phyloP scores from a whole-genome alignment of 2,113 vertebrate genomes.

The Siniperca knerii region DNA sequence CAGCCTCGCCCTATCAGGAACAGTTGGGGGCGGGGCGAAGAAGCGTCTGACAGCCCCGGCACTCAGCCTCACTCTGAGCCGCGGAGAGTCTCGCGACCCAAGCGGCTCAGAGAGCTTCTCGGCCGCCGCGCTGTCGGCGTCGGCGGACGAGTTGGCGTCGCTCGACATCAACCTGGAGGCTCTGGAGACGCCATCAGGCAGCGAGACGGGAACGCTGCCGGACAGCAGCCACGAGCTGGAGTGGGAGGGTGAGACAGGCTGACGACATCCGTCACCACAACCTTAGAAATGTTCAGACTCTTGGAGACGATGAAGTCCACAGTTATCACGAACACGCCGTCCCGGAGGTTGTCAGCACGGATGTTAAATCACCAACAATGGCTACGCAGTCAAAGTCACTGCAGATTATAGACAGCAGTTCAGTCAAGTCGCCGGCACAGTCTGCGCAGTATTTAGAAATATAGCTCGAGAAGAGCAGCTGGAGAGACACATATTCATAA shows the following conservation, averaged over 20 bases:
- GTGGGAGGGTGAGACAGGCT: constrained; percentile 84
- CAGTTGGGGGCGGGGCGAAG: constrained; percentile 72
- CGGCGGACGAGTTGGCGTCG: constrained; percentile 73
- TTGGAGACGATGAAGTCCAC: too few relatives aligned
- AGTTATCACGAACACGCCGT: too few relatives aligned
- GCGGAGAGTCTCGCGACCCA: constrained; percentile 29
- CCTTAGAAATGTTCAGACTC: too few relatives aligned
- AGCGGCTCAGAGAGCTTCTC: constrained; percentile 60
- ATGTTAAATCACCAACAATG: too few relatives aligned
- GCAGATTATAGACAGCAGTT: too few relatives aligned
- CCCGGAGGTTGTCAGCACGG: too few relatives aligned
- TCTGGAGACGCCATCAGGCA: constrained; percentile 88
- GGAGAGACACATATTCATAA: too few relatives aligned
- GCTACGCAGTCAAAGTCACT: too few relatives aligned
- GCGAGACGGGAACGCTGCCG: constrained; percentile 84
- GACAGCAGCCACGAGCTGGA: constrained; percentile 84
- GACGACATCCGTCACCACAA: too few relatives aligned
- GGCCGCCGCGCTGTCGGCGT: constrained; percentile 57
- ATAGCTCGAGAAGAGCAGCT: too few relatives aligned
- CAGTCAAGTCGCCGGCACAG: too few relatives aligned
- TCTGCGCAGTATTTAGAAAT: too few relatives aligned
- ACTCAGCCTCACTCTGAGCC: constrained; percentile 78
- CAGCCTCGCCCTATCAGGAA: constrained; percentile 82
- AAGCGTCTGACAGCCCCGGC: constrained; percentile 85
- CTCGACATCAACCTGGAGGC: constrained; percentile 87